Conservation (phyloP, 2,888 invertebrate species). For the Acanthoscelides obtectus region DNA sequence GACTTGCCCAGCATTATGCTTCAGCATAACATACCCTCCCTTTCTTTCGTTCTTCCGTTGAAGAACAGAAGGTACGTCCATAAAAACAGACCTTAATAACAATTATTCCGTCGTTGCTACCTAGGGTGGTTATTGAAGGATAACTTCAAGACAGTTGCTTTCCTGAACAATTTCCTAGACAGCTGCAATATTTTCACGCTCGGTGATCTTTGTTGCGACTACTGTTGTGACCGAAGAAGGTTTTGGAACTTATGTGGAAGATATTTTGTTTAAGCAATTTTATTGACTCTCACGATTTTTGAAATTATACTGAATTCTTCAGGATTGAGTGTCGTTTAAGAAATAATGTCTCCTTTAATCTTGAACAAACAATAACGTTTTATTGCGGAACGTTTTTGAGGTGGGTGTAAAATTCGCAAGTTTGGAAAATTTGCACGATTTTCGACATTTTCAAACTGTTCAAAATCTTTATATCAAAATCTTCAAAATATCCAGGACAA, state of each 20-base stretch:
- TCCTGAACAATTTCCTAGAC: slow-evolving; percentile 33
- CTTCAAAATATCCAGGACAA: no score
- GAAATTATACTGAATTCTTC: no score
- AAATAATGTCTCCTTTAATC: no score
- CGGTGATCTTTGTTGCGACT: slow-evolving; percentile 14
- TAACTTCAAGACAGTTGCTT: slow-evolving; percentile 42
- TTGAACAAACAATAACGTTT: no score
- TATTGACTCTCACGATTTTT: no score
- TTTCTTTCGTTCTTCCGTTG: not conserved
- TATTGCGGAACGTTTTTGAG: no score
- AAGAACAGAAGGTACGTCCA: not conserved
- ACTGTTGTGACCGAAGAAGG: not conserved
- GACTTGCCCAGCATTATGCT: not conserved
- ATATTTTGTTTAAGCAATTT: not conserved
- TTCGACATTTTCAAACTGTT: no score
- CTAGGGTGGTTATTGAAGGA: slow-evolving; percentile 42
- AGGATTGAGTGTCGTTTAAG: no score
- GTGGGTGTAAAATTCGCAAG: no score
- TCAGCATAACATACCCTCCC: not conserved
- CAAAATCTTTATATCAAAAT: no score
- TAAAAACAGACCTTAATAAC: not conserved
- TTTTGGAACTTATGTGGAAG: not conserved
- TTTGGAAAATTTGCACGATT: no score
- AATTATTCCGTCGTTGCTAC: not conserved
- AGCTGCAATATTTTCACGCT: slow-evolving; percentile 38